Evolutionary conservation across 1,140 invertebrate genomes (phyloP), one percentile per base, ranked within the genome.

Genomic region (Cyclargus thomasi): DNA sequence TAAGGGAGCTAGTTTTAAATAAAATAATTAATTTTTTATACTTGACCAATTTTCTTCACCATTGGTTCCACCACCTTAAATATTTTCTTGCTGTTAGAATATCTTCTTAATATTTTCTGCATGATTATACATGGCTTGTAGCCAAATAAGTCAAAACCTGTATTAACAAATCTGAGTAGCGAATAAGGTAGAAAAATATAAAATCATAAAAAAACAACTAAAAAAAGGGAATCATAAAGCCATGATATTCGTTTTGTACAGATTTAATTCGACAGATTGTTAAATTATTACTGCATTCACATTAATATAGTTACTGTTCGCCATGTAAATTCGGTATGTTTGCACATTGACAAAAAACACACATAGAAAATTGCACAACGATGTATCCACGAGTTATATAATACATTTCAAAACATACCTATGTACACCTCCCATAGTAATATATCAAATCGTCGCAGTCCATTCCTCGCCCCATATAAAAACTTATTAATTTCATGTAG

Each of bases 231-330:
- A 90, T 88, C 74, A 89, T 76, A 88, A 59, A 87, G 64, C 72
- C 81, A 82, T 79, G 83, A 82, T 57, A 62, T 81, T 86, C 68
- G 73, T 90, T 90, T 90, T 90, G 85, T 90, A 88, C 86, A 90
- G 85, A 88, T 90, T 90, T 90, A 88, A 87, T 88, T 87, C 79
- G 84, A 87, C 83, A 85, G 85, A 87, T 75, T 85, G 81, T 84
- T 87, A 86, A 83, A 87, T 86, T 85, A 77, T 83, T 85, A 85
- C 80, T 89, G 83, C 77, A 78, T 82, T 86, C 83, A 90, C 84
- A 88, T 85, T 76, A 73, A 80, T 77, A 76, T 76, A 78, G 75
- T 68, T 79, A 79, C 78, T 74, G 68, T 83, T 80, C 39, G 73
- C 72, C 79, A 81, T 81, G 77, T 77, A 86, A 88, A 87, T 87